Evolutionary conservation across 1,140 invertebrate genomes (phyloP).

Genomic region (Rhysida immarginata): DNA sequence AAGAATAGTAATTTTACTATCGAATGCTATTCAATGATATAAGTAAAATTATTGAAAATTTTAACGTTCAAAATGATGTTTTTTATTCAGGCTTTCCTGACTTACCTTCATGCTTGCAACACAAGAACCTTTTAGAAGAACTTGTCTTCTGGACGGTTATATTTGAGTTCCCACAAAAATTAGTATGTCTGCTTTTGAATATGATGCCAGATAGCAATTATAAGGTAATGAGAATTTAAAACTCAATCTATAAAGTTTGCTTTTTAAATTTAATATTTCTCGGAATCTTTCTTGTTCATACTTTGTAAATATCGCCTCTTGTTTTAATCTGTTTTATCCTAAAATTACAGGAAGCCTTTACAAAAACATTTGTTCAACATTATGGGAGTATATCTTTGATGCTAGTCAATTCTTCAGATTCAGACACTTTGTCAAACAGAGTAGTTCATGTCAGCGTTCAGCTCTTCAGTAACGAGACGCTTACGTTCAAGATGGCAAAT

Average conservation of each 20-base stretch:
- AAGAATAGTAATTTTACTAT: constrained; percentile 59
- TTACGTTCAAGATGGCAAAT: constrained; percentile 78
- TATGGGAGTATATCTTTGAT: constrained; percentile 87
- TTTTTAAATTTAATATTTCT: not conserved
- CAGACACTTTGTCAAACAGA: constrained; percentile 79
- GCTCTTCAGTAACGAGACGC: constrained; percentile 81
- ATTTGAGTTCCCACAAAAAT: constrained; percentile 92
- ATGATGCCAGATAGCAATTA: constrained; percentile 90
- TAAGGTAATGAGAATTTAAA: constrained; percentile 45
- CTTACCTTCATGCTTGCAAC: constrained; percentile 56
- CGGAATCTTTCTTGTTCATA: not conserved
- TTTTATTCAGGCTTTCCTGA: constrained; percentile 53
- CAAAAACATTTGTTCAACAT: constrained; percentile 84
- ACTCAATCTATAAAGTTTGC: too few species aligned
- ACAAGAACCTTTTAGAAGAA: constrained; percentile 83
- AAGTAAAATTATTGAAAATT: not conserved
- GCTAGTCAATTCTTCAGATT: constrained; percentile 66
- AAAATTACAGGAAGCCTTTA: constrained; percentile 68
- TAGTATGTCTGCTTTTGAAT: constrained; percentile 88
- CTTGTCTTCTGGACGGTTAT: constrained; percentile 95
- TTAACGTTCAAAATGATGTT: constrained; percentile 9
- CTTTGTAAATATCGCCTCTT: not conserved
- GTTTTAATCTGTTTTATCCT: not conserved
- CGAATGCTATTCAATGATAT: constrained; percentile 43
- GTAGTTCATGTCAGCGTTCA: constrained; percentile 95